A percentile compares a stretch with the other conserved stretches of the same genome.
phyloP scores from a whole-genome alignment of 2,888 invertebrate genomes.

The Parnassius orleans region DNA sequence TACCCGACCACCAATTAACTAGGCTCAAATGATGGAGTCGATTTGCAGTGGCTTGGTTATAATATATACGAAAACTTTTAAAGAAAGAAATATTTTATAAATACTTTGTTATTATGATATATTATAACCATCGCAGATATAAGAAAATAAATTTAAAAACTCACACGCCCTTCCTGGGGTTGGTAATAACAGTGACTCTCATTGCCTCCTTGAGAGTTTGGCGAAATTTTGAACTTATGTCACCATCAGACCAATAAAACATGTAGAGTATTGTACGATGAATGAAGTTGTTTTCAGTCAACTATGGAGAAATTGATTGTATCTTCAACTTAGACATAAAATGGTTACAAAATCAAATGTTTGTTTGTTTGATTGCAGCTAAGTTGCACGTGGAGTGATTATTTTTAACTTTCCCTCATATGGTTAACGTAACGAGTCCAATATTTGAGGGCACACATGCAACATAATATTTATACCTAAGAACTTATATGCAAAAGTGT shows the following conservation, averaged over 20 bases:
- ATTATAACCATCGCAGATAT: no score
- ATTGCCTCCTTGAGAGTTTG: constrained; percentile 79
- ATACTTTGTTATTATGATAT: no score
- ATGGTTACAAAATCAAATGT: no score
- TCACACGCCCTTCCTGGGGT: constrained; percentile 82
- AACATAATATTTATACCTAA: no score
- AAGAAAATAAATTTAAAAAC: constrained; percentile 37
- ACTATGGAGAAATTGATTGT: constrained; percentile 37
- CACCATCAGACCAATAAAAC: constrained; percentile 84
- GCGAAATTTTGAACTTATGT: constrained; percentile 73
- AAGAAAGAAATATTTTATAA: no score
- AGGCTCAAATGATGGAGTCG: constrained; percentile 80
- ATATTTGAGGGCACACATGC: no score
- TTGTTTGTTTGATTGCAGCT: no score
- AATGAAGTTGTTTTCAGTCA: constrained; percentile 80
- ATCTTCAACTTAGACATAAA: no score
- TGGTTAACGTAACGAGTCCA: no score
- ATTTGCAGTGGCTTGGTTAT: constrained; percentile 85
- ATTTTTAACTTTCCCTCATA: no score
- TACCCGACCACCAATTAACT: constrained; percentile 88
- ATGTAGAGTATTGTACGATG: constrained; percentile 83
- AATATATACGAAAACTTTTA: constrained; percentile 80
- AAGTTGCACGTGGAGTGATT: no score
- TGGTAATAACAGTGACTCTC: constrained; percentile 84
- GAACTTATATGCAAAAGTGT: no score